These are phyloP conservation scores for Picathartes gymnocephalus DNA, from an alignment of 2,113 vertebrate genomes.

Conservation along the genomic window DNA sequence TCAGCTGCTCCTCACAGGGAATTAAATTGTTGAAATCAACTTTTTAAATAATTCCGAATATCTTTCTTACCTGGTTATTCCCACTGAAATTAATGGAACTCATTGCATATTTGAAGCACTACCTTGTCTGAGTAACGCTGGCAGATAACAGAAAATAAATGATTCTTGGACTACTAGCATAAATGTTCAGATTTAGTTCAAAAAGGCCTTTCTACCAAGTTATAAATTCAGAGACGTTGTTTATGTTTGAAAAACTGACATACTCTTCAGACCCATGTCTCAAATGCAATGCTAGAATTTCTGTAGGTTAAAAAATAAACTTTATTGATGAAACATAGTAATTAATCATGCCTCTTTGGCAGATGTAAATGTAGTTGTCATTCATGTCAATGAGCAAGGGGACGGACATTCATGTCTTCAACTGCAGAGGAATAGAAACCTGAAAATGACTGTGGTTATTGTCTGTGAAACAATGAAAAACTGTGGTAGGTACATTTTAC, in stretches of 20 bases:
- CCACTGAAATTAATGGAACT: background rate
- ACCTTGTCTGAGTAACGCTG: background rate
- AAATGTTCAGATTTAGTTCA: background rate
- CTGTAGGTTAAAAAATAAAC: background rate
- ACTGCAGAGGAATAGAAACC: slow-evolving; percentile 50
- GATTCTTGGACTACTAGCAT: background rate
- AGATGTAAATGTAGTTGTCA: slow-evolving; percentile 1
- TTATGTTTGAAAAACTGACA: slow-evolving; percentile 12
- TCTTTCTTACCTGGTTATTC: background rate
- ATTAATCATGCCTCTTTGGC: background rate
- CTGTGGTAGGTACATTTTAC: slow-evolving; percentile 80
- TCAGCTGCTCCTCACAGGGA: background rate
- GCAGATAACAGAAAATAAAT: background rate
- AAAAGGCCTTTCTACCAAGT: slow-evolving; percentile 32
- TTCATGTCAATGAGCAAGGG: background rate
- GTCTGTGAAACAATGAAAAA: slow-evolving; percentile 65
- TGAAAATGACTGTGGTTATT: slow-evolving; percentile 53
- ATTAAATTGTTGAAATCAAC: background rate
- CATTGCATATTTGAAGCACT: background rate
- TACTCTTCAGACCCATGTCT: background rate
- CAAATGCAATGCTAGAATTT: background rate
- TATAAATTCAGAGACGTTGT: slow-evolving; percentile 42
- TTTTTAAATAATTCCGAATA: background rate
- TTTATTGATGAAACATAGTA: background rate
- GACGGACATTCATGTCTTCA: slow-evolving; percentile 48